Evolutionary conservation across 2,113 vertebrate species (phyloP), one percentile per base, ranked within the genome.

Genomic region (Pogona vitticeps): DNA sequence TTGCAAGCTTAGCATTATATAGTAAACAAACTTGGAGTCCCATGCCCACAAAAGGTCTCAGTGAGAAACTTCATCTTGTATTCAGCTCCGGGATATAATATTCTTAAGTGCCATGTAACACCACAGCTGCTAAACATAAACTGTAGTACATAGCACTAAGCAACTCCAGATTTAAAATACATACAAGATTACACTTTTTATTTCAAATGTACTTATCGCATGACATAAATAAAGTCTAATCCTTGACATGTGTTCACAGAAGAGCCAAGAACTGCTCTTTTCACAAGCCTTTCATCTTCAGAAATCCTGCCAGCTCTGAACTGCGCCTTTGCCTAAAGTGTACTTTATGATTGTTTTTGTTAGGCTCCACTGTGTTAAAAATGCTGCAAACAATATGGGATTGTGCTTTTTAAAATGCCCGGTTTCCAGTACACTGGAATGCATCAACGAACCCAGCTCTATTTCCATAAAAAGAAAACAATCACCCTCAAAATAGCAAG

Each of bases 111-210:
- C 4, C 28, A 23, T 71, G 56, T 80, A 31, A 36, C 84, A 38
- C 1, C 23, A 31, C 56, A 61, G n/a, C 56, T 77, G 75, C 31
- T 61, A 86, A 36, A 63, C 68, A 1, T 1, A 68, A 80, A 1
- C 0, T 0, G 18, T 0, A 0, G 0, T 1, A 59, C 52, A 59
- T 0, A 1, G 65, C 18, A 31, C 0, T 1, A 82, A 46, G 31
- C 1, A 86, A 70, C 33, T 17, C 40, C 20, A 28, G 0, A 12
- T 71, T 86, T 21, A 3, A 21, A 76, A 89, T 77, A 81, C 36
- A 0, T 0, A 82, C 0, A 89, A 0, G 3, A 2, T 81, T 40
- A 68, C 0, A n/a, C 46, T 80, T 52, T 71, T 21, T 5, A 10
- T 61, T 67, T 63, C 31, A 86, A 84, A 84, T 40, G 8, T 61